Evolutionary conservation across 92 coral and sea anemone species (phyloP).

Genomic region (Montipora capitata): DNA sequence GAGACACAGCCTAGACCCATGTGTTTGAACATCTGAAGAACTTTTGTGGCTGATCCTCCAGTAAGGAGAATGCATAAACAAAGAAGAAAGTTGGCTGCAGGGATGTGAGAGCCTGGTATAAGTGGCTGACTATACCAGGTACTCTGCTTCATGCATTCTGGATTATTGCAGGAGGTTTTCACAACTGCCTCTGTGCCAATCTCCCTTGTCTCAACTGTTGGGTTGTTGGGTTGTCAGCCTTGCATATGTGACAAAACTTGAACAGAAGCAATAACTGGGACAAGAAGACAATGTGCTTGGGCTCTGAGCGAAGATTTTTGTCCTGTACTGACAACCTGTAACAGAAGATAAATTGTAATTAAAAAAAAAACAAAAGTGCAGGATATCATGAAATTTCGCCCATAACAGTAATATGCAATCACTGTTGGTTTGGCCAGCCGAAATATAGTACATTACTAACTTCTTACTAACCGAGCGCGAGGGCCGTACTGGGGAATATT

Average conservation of each 20-base stretch:
- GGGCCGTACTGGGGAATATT: too few species aligned
- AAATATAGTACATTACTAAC: too few species aligned
- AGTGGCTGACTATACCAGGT: slow-evolving; percentile 41
- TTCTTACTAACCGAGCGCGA: too few species aligned
- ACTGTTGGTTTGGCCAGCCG: too few species aligned
- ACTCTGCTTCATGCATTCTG: slow-evolving; percentile 13
- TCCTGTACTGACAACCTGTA: slow-evolving; percentile 19
- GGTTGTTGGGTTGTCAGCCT: slow-evolving; percentile 37
- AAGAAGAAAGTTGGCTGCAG: slow-evolving; percentile 33
- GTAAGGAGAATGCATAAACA: slow-evolving; percentile 22
- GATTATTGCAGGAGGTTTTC: slow-evolving; percentile 24
- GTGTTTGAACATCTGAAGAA: slow-evolving; percentile 25
- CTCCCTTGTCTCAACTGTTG: slow-evolving; percentile 34
- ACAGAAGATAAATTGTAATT: background rate
- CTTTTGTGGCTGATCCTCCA: slow-evolving; percentile 31
- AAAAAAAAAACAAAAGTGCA: background rate
- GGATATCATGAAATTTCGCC: background rate
- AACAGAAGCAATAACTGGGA: slow-evolving; percentile 53
- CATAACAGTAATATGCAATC: background rate
- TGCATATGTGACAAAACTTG: slow-evolving; percentile 62
- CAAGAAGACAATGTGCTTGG: slow-evolving; percentile 57
- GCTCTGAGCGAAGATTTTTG: slow-evolving; percentile 38
- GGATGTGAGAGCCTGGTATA: slow-evolving; percentile 27
- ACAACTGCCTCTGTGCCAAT: slow-evolving; percentile 43
- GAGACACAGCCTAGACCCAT: slow-evolving; percentile 47